Conservation (phyloP, 2,113 vertebrate species). For the Apus apus region DNA sequence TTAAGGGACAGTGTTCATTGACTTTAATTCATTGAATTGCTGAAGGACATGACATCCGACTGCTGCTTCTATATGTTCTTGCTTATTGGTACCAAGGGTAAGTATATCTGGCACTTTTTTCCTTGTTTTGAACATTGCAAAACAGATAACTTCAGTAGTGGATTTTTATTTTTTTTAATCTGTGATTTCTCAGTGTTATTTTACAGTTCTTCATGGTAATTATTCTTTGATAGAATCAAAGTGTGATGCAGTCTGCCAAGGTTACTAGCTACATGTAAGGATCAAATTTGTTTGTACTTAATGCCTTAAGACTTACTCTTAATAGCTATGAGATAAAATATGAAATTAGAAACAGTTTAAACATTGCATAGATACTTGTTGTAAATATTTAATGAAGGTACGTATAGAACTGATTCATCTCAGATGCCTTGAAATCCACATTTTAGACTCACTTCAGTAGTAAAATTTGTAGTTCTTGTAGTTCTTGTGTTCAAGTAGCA, state of each 20-base stretch:
- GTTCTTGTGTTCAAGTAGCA: background rate
- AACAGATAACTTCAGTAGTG: background rate
- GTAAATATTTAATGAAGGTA: background rate
- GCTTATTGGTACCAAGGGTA: slow-evolving; percentile 73
- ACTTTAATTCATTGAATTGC: slow-evolving; percentile 29
- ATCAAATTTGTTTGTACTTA: background rate
- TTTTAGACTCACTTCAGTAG: background rate
- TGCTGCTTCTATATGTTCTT: slow-evolving; percentile 69
- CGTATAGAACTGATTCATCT: background rate
- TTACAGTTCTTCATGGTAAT: background rate
- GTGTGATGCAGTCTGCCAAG: background rate
- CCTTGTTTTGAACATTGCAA: background rate
- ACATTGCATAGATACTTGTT: background rate
- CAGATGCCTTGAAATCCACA: background rate
- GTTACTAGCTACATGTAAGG: background rate
- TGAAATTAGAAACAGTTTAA: background rate
- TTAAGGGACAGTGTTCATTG: slow-evolving; percentile 21
- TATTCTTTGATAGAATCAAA: background rate
- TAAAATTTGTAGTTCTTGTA: background rate
- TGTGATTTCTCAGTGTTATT: background rate
- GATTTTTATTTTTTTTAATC: background rate
- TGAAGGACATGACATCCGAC: slow-evolving; percentile 67
- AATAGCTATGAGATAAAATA: background rate
- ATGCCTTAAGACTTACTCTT: background rate
- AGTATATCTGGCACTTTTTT: slow-evolving; percentile 58